Evolutionary conservation across 1,140 invertebrate species (phyloP), one percentile per base, ranked within the genome.

Genomic region (Eumaeus atala): DNA sequence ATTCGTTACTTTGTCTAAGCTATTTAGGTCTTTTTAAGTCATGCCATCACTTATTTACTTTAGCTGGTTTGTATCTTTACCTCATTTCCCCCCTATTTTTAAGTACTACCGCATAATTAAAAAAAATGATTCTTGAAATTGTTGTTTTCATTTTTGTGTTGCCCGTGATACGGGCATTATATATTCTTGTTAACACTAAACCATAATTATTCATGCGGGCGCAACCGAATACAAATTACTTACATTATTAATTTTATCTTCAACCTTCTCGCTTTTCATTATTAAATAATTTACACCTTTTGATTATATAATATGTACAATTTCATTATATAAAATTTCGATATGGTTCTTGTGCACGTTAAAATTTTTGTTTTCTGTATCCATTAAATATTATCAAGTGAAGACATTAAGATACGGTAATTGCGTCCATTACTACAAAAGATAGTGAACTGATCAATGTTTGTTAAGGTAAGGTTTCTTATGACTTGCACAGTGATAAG

Each of bases 351-450:
- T 28, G n/a, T n/a, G 21, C 21, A 28, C 6, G 21, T 28, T 28
- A n/a, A n/a, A n/a, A 28, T 28, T 28, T 6, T 3, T 28, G 21
- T 28, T 28, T 28, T 28, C 2, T n/a, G n/a, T 14, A 40, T 4
- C 38, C 38, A 40, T 40, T 40, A 40, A 14, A 16, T 16, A 44
- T 44, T 44, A 44, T 44, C 40, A 44, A 44, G 16, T 44, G 17
- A 17, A 44, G 40, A 44, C 40, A 44, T 44, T 44, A 44, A 44
- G 40, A 44, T 44, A 44, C 12, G 40, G 14, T 44, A 44, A 44
- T 44, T 44, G 40, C 16, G 40, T 17, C 16, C 40, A 44, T 44
- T 44, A 40, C 38, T 40, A 16, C 40, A 14, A 9, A 17, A 16
- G 40, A 44, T 44, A 44, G 17, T 14, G 40, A 14, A 16, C 0